These are phyloP conservation scores for Sepiola atlantica DNA, from an alignment of 2,888 invertebrate genomes.

Conservation along the genomic window DNA sequence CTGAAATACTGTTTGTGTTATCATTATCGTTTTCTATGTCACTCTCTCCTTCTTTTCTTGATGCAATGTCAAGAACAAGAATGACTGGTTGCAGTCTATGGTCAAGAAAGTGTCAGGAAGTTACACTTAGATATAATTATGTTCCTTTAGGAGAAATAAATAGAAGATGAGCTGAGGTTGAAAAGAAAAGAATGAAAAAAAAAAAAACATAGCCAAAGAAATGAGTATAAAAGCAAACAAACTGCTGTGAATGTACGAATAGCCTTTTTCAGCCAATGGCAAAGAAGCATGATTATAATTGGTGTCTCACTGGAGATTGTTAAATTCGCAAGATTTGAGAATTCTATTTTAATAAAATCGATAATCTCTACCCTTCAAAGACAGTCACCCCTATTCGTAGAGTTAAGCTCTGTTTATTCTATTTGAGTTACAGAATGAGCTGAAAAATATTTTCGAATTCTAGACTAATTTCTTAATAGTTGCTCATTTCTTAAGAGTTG, in stretches of 20 bases:
- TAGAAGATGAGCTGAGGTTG: neutral
- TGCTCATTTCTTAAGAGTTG: neutral
- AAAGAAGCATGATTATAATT: neutral
- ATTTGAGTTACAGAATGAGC: neutral
- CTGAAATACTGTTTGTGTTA: neutral
- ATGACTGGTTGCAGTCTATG: neutral
- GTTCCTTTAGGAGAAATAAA: constrained; percentile 18
- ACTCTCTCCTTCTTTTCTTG: neutral
- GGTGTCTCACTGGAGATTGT: neutral
- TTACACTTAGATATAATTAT: constrained; percentile 32
- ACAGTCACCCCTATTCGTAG: neutral
- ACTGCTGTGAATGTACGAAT: neutral
- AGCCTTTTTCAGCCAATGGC: neutral
- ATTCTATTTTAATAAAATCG: neutral
- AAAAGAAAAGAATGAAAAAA: neutral
- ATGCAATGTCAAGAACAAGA: neutral
- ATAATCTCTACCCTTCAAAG: constrained; percentile 32
- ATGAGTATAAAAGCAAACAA: neutral
- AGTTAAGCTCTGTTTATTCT: neutral
- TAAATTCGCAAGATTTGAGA: neutral
- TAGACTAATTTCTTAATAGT: neutral
- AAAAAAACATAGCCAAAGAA: neutral
- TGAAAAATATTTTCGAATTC: neutral
- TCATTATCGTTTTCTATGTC: neutral
- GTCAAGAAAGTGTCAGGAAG: constrained; percentile 15